Base-by-base conservation (phyloP, 2,797 vertebrate species). In the Odontamblyopus lacepedii region DNA sequence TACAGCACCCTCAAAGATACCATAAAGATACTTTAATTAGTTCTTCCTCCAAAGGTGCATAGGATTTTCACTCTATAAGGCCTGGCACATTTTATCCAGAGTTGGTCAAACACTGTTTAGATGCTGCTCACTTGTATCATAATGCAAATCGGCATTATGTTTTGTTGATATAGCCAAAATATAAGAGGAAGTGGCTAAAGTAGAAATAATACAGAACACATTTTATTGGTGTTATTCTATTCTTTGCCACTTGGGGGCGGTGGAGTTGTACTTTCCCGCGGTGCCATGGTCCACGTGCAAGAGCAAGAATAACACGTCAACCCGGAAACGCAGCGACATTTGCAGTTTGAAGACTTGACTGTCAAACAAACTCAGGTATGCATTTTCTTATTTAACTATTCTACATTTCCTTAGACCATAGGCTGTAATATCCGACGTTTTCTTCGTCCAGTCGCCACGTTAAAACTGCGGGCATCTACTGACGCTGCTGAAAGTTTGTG, bases 261-360 rank as follows among this genome's bases (percentile, higher is more conserved):
- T 63, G 35, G 3, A 35, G 60, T 0, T n/a, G 7, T 38, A 4
- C 29, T 63, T 63, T 38, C 61, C 61, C n/a, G 61, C 9, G 56
- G 4, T 23, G 23, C 23, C 23, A 23, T 23, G 23, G 23, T 23
- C 23, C 23, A 23, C 23, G 23, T 23, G 23, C 23, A 23, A 8
- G 7, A 35, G 32, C 13, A 63, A 38, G 7, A 35, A 62, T 1
- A 59, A 59, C 59, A 30, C 59, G 27, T 32, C 27, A 3, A 35
- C 61, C 61, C 61, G 61, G 61, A 63, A 63, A 63, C 61, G 35
- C 56, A n/a, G 29, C 15, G 59, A 18, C 59, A 61, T 15, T 29
- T 59, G 26, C 1, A 19, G 26, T n/a, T 8, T 9, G 61, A 6
- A 63, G 18, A 63, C 61, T 35, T 30, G 12, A 30, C 30, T 38